Conservation (phyloP, 2,888 invertebrate genomes). For the Himalopsyche kuldschensis region DNA sequence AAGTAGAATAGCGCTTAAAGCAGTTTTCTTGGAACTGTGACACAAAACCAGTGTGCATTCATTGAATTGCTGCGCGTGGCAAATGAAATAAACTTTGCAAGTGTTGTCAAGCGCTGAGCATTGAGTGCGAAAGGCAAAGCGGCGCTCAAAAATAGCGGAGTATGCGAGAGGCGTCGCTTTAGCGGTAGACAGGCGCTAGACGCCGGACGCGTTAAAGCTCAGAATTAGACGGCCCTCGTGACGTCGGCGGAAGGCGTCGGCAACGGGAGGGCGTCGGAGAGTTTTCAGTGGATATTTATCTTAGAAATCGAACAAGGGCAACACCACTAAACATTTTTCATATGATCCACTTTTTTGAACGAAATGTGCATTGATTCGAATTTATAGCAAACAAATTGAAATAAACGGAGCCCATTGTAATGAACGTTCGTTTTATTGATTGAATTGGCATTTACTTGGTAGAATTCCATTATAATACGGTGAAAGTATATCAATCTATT, state of each 20-base stretch:
- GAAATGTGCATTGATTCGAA: too few relatives aligned
- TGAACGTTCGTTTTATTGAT: too few relatives aligned
- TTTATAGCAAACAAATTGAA: too few relatives aligned
- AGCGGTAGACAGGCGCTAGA: slow-evolving; percentile 33
- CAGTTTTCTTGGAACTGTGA: too few relatives aligned
- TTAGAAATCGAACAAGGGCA: too few relatives aligned
- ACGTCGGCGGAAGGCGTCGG: neutral
- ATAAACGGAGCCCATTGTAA: too few relatives aligned
- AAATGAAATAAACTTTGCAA: neutral
- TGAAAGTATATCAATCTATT: too few relatives aligned
- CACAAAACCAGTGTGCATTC: neutral
- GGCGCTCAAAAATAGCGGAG: slow-evolving; percentile 29
- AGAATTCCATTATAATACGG: too few relatives aligned
- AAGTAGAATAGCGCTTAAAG: too few relatives aligned
- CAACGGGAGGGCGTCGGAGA: neutral
- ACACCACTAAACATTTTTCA: too few relatives aligned
- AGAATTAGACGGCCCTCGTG: neutral
- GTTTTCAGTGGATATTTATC: neutral
- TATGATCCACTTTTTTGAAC: too few relatives aligned
- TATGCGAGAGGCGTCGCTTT: slow-evolving; percentile 10
- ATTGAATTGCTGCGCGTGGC: neutral
- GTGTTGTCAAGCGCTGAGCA: neutral
- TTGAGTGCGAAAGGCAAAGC: neutral
- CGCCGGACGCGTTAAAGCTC: slow-evolving; percentile 19
- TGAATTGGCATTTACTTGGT: too few relatives aligned